phyloP scores from a whole-genome alignment of 2,797 vertebrate species.

The Taeniopygia guttata region DNA sequence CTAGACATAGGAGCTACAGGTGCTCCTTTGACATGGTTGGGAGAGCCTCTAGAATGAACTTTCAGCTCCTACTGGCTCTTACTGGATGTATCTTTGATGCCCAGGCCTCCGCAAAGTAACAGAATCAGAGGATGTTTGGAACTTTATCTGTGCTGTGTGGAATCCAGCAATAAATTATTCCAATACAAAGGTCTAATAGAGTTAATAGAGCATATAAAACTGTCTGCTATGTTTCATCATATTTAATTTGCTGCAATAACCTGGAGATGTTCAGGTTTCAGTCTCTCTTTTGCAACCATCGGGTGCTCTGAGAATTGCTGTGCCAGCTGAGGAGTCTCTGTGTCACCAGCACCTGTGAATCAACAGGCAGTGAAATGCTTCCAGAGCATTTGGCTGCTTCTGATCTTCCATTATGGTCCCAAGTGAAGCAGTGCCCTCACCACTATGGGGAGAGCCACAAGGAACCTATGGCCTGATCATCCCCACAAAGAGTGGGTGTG shows the following conservation, averaged over 20 bases:
- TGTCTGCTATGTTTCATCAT: background rate
- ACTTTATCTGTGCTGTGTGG: background rate
- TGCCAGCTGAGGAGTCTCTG: background rate
- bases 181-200: background rate
- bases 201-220: background rate
- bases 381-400: background rate
- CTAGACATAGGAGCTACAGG: background rate
- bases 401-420: background rate
- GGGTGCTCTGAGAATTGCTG: background rate
- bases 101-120: background rate
- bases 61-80: background rate
- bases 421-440: background rate
- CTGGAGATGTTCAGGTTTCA: background rate
- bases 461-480: background rate
- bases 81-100: background rate
- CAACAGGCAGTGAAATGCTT: fast-evolving
- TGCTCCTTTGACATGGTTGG: background rate
- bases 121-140: background rate
- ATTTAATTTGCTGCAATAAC: background rate
- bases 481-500: background rate
- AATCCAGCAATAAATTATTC: background rate
- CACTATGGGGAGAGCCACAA: background rate
- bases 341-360: background rate
- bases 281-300: background rate
- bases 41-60: background rate